A percentile compares a stretch with the other conserved stretches of the same genome.
phyloP scores from a whole-genome alignment of 2,888 invertebrate species.

The Acrobasis repandana region DNA sequence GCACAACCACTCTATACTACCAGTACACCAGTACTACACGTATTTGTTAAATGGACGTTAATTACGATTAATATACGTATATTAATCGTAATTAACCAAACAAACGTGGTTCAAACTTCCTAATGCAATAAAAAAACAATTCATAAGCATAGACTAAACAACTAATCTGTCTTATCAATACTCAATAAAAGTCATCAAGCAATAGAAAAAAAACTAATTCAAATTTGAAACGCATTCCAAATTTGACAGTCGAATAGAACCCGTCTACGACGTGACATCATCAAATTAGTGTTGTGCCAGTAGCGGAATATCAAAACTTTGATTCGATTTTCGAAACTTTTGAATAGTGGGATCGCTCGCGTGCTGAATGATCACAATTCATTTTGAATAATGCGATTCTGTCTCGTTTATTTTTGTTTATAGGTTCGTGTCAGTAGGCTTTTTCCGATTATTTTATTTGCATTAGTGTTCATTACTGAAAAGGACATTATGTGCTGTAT shows the following conservation, averaged over 20 bases:
- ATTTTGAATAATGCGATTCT: slow-evolving; percentile 69
- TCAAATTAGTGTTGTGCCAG: slow-evolving; percentile 52
- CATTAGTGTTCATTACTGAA: slow-evolving; percentile 42
- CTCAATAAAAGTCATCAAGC: slow-evolving; percentile 4
- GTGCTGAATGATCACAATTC: slow-evolving; percentile 72
- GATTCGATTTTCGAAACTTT: slow-evolving; percentile 51
- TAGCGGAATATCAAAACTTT: slow-evolving; percentile 47
- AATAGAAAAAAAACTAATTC: slow-evolving; percentile 15
- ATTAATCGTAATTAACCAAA: too few relatives aligned
- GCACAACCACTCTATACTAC: too few relatives aligned
- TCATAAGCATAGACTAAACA: background rate
- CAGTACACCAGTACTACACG: too few relatives aligned
- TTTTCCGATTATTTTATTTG: slow-evolving; percentile 48
- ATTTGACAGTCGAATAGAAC: slow-evolving; percentile 49
- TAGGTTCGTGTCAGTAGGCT: slow-evolving; percentile 60
- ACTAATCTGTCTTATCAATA: background rate
- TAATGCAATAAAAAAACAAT: background rate
- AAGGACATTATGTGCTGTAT: slow-evolving; percentile 26
- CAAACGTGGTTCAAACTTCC: background rate
- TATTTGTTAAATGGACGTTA: background rate
- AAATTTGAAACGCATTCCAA: slow-evolving; percentile 23
- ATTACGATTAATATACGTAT: background rate
- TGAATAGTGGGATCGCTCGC: slow-evolving; percentile 55
- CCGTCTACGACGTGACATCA: slow-evolving; percentile 55
- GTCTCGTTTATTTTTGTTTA: slow-evolving; percentile 74